Evolutionary conservation across 2,113 vertebrate species (phyloP), one percentile per base, ranked within the genome.

Genomic region (Malurus elegans): DNA sequence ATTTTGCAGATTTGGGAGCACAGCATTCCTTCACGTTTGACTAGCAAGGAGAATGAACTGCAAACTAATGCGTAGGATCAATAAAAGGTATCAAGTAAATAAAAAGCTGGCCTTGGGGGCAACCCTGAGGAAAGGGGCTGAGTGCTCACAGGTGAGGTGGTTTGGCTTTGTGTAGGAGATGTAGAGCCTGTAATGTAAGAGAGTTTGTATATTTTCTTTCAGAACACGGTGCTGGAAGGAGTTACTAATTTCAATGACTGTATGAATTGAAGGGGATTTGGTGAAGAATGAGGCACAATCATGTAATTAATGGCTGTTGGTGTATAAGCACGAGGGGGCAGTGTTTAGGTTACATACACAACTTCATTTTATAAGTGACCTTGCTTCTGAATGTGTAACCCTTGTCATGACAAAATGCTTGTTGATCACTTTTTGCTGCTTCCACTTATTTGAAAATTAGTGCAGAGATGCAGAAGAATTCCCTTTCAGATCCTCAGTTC

Each of bases 261-360:
- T 60, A 42, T 86, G 67, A 76, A 20, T 79, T 90, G 57, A 83
- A 86, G 72, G 51, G 36, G 26, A 56, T 86, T 73, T 53, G n/a
- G 26, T 11, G 3, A 64, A 66, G 65, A 90, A 71, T 56, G n/a
- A 26, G 64, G 31, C 10, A 14, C 70, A 48, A 32, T 73, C 38
- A 10, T 79, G 32, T 82, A 84, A 76, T 79, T 95, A 65, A 36
- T 92, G 44, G 21, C 53, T 62, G 56, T 62, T 86, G 67, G 67
- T 75, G 25, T 82, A 3, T 81, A 91, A 84, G 93, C 96, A 95
- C 94, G 85, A 97, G 95, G 73, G 95, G 95, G 92, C 95, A 96
- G 82, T 93, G 67, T 96, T 95, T 93, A 91, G 66, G 83, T 97
- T 96, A 48, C 16, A 32, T 51, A 54, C 34, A 65, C 64, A 61